Conservation (phyloP, 2,797 vertebrate genomes). For the Neosalanx taihuensis region DNA sequence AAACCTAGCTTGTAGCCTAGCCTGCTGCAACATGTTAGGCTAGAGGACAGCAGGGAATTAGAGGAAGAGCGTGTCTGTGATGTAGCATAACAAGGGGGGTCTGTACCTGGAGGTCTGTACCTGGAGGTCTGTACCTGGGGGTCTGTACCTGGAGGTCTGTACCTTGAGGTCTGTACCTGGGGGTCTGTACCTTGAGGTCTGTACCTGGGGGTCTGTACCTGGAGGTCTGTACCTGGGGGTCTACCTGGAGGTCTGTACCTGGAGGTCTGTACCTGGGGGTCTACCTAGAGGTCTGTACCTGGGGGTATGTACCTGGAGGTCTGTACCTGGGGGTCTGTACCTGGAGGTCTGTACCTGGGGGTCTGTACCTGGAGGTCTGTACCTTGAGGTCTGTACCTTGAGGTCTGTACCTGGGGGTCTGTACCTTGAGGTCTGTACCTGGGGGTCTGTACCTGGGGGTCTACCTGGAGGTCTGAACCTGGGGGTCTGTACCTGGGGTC, state of each 20-base stretch:
- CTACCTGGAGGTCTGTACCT: not conserved
- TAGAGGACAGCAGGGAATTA: conserved; percentile 67
- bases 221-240: too few species aligned
- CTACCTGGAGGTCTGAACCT: not conserved
- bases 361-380: conserved; percentile 16
- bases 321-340: conserved; percentile 55
- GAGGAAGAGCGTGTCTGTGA: conserved; percentile 32
- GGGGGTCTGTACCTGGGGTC: conserved; percentile 50
- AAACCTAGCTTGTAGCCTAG: conserved; percentile 25
- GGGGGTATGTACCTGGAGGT: not conserved
- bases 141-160: conserved; percentile 32
- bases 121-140: conserved; percentile 45
- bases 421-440: too few species aligned
- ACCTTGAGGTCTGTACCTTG: conserved; percentile 36
- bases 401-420: conserved; percentile 67
- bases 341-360: not conserved
- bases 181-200: conserved; percentile 52
- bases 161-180: too few species aligned
- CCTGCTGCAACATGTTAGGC: conserved; percentile 61
- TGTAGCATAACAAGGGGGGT: conserved; percentile 39
- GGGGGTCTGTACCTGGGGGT: conserved; percentile 1
- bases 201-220: conserved; percentile 59
- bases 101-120: not conserved
- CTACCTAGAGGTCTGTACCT: not conserved
- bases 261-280: conserved; percentile 7